Conservation (phyloP, 1,140 invertebrate species). For the Nasonia vitripennis region DNA sequence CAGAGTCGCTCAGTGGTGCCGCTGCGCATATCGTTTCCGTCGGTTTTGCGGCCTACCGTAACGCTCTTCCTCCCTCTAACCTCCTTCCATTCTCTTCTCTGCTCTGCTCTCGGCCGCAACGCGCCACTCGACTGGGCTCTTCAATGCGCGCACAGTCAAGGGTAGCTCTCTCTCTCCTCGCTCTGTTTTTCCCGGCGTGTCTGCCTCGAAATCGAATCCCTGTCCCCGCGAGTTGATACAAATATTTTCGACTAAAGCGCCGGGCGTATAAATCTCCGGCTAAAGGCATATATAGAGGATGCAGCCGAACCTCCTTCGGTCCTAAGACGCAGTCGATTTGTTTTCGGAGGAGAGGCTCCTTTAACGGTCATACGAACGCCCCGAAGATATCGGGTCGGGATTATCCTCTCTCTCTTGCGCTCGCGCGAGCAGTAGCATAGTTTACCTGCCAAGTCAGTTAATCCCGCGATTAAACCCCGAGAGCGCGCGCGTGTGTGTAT, state of each 20-base stretch:
- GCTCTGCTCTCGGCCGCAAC: neutral
- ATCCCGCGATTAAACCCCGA: constrained; percentile 65
- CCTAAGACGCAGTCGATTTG: constrained; percentile 37
- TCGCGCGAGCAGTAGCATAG: constrained; percentile 63
- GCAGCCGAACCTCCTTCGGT: neutral
- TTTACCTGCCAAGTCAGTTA: constrained; percentile 68
- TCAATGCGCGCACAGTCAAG: neutral
- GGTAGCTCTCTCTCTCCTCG: constrained; percentile 41
- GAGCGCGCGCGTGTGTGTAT: neutral
- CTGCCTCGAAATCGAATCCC: neutral
- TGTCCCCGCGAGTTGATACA: too few relatives aligned
- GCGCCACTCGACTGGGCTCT: neutral
- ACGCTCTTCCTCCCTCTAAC: constrained; percentile 37
- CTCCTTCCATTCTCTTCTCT: constrained; percentile 33
- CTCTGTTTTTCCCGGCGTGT: neutral
- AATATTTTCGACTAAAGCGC: too few relatives aligned
- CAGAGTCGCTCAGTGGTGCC: constrained; percentile 11
- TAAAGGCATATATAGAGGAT: constrained; percentile 4
- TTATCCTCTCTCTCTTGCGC: constrained; percentile 16
- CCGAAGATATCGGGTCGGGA: constrained; percentile 36
- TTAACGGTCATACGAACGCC: constrained; percentile 47
- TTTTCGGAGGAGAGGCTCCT: constrained; percentile 16
- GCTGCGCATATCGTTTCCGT: constrained; percentile 50
- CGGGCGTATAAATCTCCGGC: too few relatives aligned
- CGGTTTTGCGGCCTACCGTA: constrained; percentile 45